Evolutionary conservation across 2,113 vertebrate genomes (phyloP).

Genomic region (Cacatua alba): DNA sequence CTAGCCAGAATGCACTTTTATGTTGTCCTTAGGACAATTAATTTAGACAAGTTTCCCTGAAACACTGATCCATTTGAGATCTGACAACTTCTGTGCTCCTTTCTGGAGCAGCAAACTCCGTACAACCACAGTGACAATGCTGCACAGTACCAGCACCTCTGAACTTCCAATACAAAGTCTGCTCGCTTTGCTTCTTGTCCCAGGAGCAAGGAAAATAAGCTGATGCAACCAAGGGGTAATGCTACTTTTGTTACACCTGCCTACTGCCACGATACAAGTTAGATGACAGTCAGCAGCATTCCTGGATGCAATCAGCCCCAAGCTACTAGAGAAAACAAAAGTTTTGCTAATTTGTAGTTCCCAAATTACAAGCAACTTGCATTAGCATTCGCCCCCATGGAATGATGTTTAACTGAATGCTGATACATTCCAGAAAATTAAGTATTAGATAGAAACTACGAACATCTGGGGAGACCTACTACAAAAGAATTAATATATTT

Average conservation of each 20-base stretch:
- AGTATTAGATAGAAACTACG: background rate
- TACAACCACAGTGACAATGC: background rate
- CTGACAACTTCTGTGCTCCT: background rate
- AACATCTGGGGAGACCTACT: background rate
- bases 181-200: background rate
- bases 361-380: background rate
- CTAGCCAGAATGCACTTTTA: background rate
- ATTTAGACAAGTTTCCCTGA: background rate
- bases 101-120: background rate
- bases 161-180: background rate
- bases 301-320: background rate
- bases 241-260: background rate
- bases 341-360: background rate
- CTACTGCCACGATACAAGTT: background rate
- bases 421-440: background rate
- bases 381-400: background rate
- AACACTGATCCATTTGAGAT: background rate
- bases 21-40: background rate
- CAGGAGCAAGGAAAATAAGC: background rate
- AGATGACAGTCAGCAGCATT: background rate
- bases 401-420: background rate
- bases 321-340: background rate
- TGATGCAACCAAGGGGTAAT: slow-evolving; percentile 19
- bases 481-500: background rate
- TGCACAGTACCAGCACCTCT: background rate